Percentiles rank a stretch among this genome's conserved stretches.
Conservation (phyloP, 2,888 invertebrate genomes). For the Idaea straminata region DNA sequence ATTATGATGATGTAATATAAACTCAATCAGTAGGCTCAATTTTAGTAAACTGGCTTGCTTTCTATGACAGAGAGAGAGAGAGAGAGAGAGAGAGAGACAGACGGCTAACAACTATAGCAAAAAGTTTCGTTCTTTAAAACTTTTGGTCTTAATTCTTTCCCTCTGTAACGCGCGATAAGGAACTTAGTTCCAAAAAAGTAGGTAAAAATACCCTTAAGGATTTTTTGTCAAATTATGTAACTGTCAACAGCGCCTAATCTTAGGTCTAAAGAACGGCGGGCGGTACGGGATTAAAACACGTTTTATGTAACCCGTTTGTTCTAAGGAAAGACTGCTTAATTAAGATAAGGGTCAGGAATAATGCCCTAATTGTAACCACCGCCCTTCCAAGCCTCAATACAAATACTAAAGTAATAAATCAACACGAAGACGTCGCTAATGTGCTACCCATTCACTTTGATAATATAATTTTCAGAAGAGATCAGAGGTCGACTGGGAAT, state of each 20-base stretch:
- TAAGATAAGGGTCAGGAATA: slow-evolving; percentile 19
- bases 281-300: background rate
- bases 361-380: slow-evolving; percentile 12
- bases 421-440: background rate
- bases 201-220: background rate
- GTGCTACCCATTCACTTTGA: background rate
- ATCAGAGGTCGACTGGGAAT: background rate
- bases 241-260: background rate
- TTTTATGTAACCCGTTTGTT: background rate
- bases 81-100: too few relatives aligned
- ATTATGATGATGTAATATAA: too few relatives aligned
- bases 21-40: too few relatives aligned
- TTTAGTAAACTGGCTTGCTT: too few relatives aligned
- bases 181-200: too few relatives aligned
- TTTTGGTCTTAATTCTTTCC: too few relatives aligned
- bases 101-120: too few relatives aligned
- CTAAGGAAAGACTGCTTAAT: slow-evolving; percentile 19
- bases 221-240: background rate
- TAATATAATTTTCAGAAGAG: background rate
- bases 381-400: background rate
- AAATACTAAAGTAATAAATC: background rate
- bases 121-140: too few relatives aligned
- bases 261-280: background rate
- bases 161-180: too few relatives aligned
- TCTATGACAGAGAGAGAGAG: too few relatives aligned